Evolutionary conservation across 2,113 vertebrate genomes (phyloP), one percentile per base, ranked within the genome.

Genomic region (Burhinus oedicnemus): DNA sequence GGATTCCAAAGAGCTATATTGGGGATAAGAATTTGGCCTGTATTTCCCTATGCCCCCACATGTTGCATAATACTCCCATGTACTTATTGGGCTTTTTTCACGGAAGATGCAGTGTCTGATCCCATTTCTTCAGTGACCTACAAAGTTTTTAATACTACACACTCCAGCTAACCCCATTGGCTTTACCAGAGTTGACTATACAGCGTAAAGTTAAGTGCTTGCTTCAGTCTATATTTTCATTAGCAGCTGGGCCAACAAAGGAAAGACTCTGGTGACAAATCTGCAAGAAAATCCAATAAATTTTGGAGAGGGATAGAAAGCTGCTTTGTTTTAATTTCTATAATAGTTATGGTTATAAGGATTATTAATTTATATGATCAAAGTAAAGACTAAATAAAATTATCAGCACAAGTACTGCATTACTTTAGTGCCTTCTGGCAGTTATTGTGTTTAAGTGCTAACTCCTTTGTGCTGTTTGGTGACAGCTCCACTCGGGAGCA

Each of bases 341-440:
- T 66, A 77, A 80, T 72, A 38, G 54, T 94, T 92, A 83, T 5
- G 17, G 14, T 95, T 80, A 70, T 74, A 66, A 54, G 26, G 26
- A 74, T 89, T 74, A 78, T 78, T 77, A 45, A 38, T 90, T 95
- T 78, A 70, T 93, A 64, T 45, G 12, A 80, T 72, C 77, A 75
- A 94, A 96, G 55, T 64, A 80, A 84, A 92, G 49, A 88, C 55
- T 62, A 82, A 87, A 78, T 60, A 47, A 77, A 91, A 62, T 78
- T 60, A 87, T 65, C 5, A 1, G 38, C 26, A 22, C 32, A 40
- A 92, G 40, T 72, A 45, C 36, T 75, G 18, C 29, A 34, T 88
- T 14, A 18, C n/a, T 81, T 11, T 7, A 42, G 32, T 74, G 62
- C 15, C 8, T 89, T 89, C 65, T 72, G 72, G 61, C 47, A 81